Evolutionary conservation across 2,888 invertebrate genomes (phyloP), one percentile per base, ranked within the genome.

Genomic region (Caenorhabditis macrosperma): DNA sequence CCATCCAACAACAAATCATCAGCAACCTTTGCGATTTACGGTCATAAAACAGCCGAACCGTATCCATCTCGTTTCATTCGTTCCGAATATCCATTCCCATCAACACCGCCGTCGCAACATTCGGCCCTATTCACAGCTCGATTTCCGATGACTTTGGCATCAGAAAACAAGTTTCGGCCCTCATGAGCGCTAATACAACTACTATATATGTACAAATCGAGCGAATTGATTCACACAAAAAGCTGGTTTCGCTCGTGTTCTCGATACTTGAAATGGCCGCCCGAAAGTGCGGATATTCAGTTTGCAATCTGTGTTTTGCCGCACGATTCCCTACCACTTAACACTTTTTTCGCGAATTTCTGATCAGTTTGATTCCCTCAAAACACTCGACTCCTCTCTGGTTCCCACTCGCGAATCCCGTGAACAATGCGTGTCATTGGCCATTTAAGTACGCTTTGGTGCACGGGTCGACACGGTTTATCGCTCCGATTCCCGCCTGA

Each of bases 401-500:
- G n/a, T n/a, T n/a, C n/a, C n/a, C n/a, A n/a, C n/a, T n/a, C n/a
- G n/a, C 15, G n/a, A n/a, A n/a, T n/a, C 38, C 38, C 38, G 15
- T 5, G 15, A 38, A 38, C 44, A 15, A 38, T 15, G 9, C 15
- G 44, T 44, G 44, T 44, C 44, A 44, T 57, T 38, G 57, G 38
- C 30, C 38, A 24, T 20, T 30, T 50, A 7, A 1, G 10, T 22
- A 41, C 38, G 20, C 41, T 17, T 48, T 48, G 12, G 22, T 48
- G 12, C n/a, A 44, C 44, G 44, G 44, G 44, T 48, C 5, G n/a
- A 22, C 48, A 22, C 24, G 44, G 35, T 57, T 67, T 67, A 67
- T 57, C 67, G 67, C 67, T 68, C 68, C 59, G 68, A 68, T 68
- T 68, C 59, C 15, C 17, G 22, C 64, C 54, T 64, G 61, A 24